Evolutionary conservation across 2,888 invertebrate genomes (phyloP).

Genomic region (Pegoplata infirma): DNA sequence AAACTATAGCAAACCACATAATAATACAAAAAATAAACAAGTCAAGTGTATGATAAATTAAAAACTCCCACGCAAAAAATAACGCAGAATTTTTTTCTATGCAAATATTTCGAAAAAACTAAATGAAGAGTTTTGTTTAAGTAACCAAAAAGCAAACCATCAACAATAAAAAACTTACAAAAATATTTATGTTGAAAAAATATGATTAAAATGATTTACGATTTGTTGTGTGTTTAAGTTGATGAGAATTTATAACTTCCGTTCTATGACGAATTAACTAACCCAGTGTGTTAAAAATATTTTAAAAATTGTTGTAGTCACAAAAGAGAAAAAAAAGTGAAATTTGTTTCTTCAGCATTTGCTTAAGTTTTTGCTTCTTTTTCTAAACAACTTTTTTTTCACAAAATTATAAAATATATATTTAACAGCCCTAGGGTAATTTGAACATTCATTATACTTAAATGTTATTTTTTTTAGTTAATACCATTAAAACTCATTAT

Average conservation of each 20-base stretch:
- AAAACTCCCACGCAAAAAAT: slow-evolving; percentile 49
- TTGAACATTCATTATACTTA: slow-evolving; percentile 28
- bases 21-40: slow-evolving; percentile 28
- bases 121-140: slow-evolving; percentile 2
- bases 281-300: neutral
- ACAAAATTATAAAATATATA: neutral
- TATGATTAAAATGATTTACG: slow-evolving; percentile 36
- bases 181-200: slow-evolving; percentile 1
- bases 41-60: slow-evolving; percentile 45
- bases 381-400: neutral
- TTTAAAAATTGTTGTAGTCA: neutral
- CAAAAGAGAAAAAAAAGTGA: slow-evolving; percentile 8
- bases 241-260: slow-evolving; percentile 64
- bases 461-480: slow-evolving; percentile 11
- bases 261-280: slow-evolving; percentile 22
- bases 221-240: slow-evolving; percentile 51
- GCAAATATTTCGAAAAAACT: neutral
- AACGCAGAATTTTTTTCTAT: neutral
- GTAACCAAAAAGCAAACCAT: neutral
- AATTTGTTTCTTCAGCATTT: slow-evolving; percentile 8
- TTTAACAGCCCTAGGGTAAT: slow-evolving; percentile 22
- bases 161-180: too few species aligned
- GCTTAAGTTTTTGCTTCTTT: neutral
- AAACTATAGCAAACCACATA: slow-evolving; percentile 18
- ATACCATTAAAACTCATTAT: slow-evolving; percentile 31